A percentile compares a stretch with the other conserved stretches of the same genome.
phyloP scores from a whole-genome alignment of 1,140 invertebrate genomes.

The Macrobrachium rosenbergii region DNA sequence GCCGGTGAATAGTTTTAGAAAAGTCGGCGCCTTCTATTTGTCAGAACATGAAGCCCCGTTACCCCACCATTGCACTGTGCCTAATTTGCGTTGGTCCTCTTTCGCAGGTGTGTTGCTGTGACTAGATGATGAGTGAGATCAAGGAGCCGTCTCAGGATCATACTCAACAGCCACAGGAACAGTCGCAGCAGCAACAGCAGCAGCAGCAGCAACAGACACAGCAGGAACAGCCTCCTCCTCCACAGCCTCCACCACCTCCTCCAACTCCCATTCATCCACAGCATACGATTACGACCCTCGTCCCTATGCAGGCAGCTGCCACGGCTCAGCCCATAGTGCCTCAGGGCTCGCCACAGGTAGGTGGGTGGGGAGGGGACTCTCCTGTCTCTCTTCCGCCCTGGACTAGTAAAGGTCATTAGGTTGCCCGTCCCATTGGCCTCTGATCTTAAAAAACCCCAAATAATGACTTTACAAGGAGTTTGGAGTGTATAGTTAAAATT shows the following conservation, averaged over 20 bases:
- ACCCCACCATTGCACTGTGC: too few species aligned
- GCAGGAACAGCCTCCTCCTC: constrained; percentile 3
- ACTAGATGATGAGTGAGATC: constrained; percentile 54
- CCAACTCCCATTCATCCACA: constrained; percentile 23
- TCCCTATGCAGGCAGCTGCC: constrained; percentile 49
- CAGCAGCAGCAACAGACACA: constrained; percentile 24
- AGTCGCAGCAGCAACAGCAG: constrained; percentile 25
- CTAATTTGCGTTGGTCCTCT: too few species aligned
- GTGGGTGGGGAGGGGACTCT: background rate
- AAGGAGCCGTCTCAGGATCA: constrained; percentile 42
- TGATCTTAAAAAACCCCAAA: too few species aligned
- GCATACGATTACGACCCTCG: constrained; percentile 32
- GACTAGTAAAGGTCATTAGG: too few species aligned
- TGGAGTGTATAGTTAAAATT: too few species aligned
- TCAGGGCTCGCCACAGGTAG: constrained; percentile 46
- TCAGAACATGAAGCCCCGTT: too few species aligned
- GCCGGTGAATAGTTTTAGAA: too few species aligned
- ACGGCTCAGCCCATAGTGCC: constrained; percentile 44
- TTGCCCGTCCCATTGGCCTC: too few species aligned
- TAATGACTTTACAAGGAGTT: too few species aligned
- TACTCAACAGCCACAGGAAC: constrained; percentile 33
- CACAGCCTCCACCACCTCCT: background rate
- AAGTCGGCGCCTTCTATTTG: too few species aligned
- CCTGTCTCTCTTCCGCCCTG: too few species aligned
- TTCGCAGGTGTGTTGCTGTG: background rate